These are phyloP conservation scores for Deilephila elpenor DNA, from an alignment of 2,888 invertebrate species.

Conservation along the genomic window DNA sequence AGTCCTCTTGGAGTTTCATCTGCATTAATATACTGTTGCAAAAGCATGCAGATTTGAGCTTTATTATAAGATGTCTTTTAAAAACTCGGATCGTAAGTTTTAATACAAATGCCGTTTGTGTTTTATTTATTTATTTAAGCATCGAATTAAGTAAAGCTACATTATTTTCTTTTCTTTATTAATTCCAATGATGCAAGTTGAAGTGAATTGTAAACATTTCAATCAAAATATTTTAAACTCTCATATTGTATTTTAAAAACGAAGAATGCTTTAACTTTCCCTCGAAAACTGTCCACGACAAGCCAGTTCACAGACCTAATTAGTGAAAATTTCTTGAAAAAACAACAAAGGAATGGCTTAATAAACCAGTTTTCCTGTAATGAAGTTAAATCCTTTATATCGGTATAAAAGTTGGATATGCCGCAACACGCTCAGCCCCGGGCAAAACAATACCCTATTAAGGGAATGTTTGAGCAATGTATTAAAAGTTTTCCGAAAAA, in stretches of 20 bases:
- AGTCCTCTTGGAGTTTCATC: neutral
- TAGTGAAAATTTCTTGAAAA: neutral
- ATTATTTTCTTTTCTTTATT: too few species aligned
- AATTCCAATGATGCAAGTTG: too few species aligned
- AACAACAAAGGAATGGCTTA: neutral
- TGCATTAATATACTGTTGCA: neutral
- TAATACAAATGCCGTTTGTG: too few species aligned
- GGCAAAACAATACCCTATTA: conserved; percentile 30
- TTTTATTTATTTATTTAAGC: too few species aligned
- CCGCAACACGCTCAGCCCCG: conserved; percentile 29
- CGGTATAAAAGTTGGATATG: conserved; percentile 26
- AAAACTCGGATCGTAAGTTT: too few species aligned
- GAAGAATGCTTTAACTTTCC: neutral
- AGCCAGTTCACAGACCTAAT: neutral
- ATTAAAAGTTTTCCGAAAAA: conserved; percentile 28
- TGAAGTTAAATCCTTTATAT: conserved; percentile 19
- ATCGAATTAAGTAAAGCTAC: too few species aligned
- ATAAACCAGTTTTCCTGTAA: conserved; percentile 15
- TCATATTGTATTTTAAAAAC: too few species aligned
- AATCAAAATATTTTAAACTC: too few species aligned
- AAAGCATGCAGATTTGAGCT: too few species aligned
- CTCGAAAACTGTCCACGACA: neutral
- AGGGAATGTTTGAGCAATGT: conserved; percentile 23
- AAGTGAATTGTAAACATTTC: too few species aligned
- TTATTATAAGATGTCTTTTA: too few species aligned